phyloP scores from a whole-genome alignment of 1,140 invertebrate genomes.

The Drosophila melanica region DNA sequence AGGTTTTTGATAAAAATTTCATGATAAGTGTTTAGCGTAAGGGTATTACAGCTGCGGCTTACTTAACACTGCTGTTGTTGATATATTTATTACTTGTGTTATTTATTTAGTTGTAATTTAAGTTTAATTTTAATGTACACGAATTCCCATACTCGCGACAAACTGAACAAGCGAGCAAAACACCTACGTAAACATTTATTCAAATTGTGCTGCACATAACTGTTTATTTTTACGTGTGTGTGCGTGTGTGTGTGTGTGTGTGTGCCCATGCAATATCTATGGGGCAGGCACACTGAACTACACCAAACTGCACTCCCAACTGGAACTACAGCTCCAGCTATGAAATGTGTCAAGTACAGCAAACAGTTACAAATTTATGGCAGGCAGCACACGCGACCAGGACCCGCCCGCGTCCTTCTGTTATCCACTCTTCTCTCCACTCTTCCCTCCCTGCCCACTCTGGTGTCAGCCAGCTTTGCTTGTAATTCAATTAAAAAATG shows the following conservation, averaged over 20 bases:
- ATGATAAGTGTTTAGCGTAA: neutral
- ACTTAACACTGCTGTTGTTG: neutral
- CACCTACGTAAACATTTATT: conserved; percentile 76
- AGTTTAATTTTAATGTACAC: conserved; percentile 73
- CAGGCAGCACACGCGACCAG: conserved; percentile 68
- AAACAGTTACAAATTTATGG: conserved; percentile 81
- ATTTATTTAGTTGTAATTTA: conserved; percentile 66
- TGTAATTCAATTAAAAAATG: conserved; percentile 82
- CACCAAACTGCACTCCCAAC: conserved; percentile 26
- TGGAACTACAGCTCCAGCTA: conserved; percentile 39
- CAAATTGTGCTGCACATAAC: conserved; percentile 39
- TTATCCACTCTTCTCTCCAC: neutral
- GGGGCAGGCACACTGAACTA: conserved; percentile 12
- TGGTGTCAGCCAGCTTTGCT: conserved; percentile 11
- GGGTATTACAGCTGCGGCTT: conserved; percentile 3
- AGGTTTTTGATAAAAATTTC: too few species aligned
- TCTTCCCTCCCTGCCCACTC: neutral
- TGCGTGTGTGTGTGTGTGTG: neutral
- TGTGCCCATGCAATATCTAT: neutral
- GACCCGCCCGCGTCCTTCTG: conserved; percentile 25
- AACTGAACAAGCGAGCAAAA: conserved; percentile 29
- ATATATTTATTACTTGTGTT: conserved; percentile 31
- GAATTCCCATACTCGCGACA: conserved; percentile 40
- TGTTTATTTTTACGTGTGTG: neutral
- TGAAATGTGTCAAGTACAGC: conserved; percentile 80